Evolutionary conservation across 2,113 vertebrate species (phyloP).

Genomic region (Phrynosoma platyrhinos): DNA sequence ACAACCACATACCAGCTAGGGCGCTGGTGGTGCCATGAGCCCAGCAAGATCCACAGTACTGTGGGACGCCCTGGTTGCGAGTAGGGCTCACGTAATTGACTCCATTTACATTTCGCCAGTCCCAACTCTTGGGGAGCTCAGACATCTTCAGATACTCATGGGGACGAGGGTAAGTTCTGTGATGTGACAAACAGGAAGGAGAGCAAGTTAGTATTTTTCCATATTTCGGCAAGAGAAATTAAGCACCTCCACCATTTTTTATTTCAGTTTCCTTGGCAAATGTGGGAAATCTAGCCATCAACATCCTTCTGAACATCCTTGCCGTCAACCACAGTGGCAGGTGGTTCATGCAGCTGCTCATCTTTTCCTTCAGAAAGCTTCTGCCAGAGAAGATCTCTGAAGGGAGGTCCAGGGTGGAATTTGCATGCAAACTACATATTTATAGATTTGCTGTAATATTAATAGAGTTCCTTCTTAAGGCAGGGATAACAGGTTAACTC

Average conservation of each 20-base stretch:
- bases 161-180: constrained; percentile 82
- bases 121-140: constrained; percentile 86
- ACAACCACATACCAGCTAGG: constrained; percentile 83
- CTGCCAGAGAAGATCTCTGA: not conserved
- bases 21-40: constrained; percentile 96
- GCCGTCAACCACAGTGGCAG: not conserved
- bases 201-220: rapidly evolving
- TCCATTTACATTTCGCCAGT: constrained; percentile 90
- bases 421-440: too few relatives aligned
- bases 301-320: not conserved
- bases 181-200: not conserved
- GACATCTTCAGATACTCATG: constrained; percentile 83
- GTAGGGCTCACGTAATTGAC: constrained; percentile 90
- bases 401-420: too few relatives aligned
- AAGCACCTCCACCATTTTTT: too few relatives aligned
- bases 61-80: constrained; percentile 97
- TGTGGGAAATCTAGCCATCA: not conserved
- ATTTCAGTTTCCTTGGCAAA: not conserved
- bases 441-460: too few relatives aligned
- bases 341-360: not conserved
- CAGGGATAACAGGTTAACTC: too few relatives aligned
- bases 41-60: constrained; percentile 99
- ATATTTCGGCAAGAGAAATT: too few relatives aligned
- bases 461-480: too few relatives aligned
- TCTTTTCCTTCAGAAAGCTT: too few relatives aligned